Evolutionary conservation across 1,140 invertebrate genomes (phyloP), one percentile per base, ranked within the genome.

Genomic region (Plodia interpunctella): DNA sequence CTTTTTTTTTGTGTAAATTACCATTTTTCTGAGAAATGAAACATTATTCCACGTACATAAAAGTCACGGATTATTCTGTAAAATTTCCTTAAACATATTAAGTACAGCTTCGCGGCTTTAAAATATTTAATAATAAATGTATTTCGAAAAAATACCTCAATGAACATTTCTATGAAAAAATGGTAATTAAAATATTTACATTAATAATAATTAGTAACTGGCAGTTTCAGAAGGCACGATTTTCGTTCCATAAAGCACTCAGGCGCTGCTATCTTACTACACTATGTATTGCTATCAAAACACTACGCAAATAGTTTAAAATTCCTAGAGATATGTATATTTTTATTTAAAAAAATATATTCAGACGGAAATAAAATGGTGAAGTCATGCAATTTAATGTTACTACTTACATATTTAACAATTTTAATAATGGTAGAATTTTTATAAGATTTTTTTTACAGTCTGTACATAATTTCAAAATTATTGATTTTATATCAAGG

Each of bases 141-240:
- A 25, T 25, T 17, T 54, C 6, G 49, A 50, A 49, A 50, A 30
- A 28, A 6, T 54, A 28, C 5, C 20, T 49, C n/a, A 30, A 49
- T 25, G 9, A 10, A 50, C 20, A 30, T 11, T 68, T 78, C 72
- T 74, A 71, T 77, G 79, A 74, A 82, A 73, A 76, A 77, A 74
- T 70, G 63, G 57, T 63, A 63, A 57, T 55, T 67, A 66, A 54
- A 60, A 59, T 72, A 80, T 82, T 74, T 83, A 83, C 77, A 83
- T 83, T 84, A 80, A 74, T 73, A 70, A 72, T 74, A 71, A 66
- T 78, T 80, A 82, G 76, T 79, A 82, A 78, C 76, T 86, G 83
- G 79, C 80, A 85, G 79, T 80, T 76, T 77, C 64, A 72, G 72
- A 83, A 78, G 78, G 76, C 78, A 81, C 72, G 57, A 66, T 61